These are phyloP conservation scores for Lasioglossum leucozonium DNA, from an alignment of 2,888 invertebrate species.

Conservation along the genomic window DNA sequence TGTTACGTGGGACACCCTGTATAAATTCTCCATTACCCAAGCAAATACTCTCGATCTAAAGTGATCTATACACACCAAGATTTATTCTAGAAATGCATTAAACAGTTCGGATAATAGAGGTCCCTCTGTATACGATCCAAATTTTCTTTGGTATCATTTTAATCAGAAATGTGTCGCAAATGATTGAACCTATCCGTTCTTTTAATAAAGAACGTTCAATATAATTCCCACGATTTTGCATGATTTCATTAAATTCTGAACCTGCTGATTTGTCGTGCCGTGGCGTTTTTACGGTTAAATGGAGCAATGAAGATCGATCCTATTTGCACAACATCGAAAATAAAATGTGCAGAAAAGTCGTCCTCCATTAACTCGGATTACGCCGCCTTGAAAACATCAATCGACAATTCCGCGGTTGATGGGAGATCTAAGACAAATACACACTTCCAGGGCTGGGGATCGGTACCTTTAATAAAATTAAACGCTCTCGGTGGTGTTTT, in stretches of 20 bases:
- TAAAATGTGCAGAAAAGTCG: conserved; percentile 39
- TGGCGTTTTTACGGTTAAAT: too few species aligned
- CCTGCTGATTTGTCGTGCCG: background rate
- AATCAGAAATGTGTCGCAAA: too few species aligned
- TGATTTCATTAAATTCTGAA: background rate
- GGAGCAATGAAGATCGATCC: too few species aligned
- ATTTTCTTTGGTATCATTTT: too few species aligned
- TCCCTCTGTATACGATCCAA: background rate
- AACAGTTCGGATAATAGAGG: background rate
- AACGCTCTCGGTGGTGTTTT: background rate
- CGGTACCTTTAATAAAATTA: background rate
- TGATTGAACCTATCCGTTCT: background rate
- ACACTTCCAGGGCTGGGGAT: conserved; percentile 10
- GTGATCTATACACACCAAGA: too few species aligned
- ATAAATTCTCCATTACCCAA: too few species aligned
- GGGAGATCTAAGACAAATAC: conserved; percentile 63
- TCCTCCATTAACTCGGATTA: conserved; percentile 62
- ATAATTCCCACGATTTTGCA: background rate
- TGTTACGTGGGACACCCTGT: too few species aligned
- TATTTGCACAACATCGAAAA: background rate
- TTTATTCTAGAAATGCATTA: background rate
- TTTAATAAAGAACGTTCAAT: background rate
- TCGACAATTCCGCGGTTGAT: conserved; percentile 41
- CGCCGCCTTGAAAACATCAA: conserved; percentile 12
- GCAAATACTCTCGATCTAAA: too few species aligned